Percentiles rank a stretch among this genome's conserved stretches.
Evolutionary conservation across 2,888 invertebrate genomes (phyloP).

Genomic region (Andrena dorsata): DNA sequence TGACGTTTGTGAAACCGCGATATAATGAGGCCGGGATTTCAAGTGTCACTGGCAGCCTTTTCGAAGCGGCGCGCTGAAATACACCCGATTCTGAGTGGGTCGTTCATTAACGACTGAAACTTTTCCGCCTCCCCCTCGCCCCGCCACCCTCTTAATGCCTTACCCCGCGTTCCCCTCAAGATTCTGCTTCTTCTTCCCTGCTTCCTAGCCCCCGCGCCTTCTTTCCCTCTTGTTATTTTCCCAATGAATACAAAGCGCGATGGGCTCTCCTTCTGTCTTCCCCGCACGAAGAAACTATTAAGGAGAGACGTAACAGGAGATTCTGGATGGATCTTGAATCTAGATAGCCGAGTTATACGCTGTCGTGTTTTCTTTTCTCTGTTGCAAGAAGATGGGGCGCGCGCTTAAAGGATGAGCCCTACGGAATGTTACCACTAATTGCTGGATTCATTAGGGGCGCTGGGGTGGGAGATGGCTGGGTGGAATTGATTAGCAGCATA

Average conservation of each 20-base stretch:
- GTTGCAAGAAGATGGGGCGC: no score
- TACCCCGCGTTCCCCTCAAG: neutral
- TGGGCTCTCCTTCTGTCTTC: neutral
- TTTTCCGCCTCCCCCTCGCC: constrained; percentile 16
- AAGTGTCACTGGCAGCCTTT: constrained; percentile 68
- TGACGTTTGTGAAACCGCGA: constrained; percentile 60
- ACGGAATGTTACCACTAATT: constrained; percentile 26
- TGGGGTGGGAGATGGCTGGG: neutral
- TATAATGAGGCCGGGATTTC: constrained; percentile 66
- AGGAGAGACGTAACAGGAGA: neutral
- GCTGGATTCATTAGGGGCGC: constrained; percentile 26
- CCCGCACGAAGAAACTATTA: neutral
- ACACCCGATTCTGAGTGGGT: constrained; percentile 57
- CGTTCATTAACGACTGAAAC: constrained; percentile 62
- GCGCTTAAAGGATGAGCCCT: constrained; percentile 1
- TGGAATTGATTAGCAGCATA: neutral
- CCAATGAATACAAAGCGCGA: neutral
- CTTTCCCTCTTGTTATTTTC: neutral
- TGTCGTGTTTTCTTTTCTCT: neutral
- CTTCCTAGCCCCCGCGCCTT: neutral
- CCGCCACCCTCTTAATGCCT: constrained; percentile 6
- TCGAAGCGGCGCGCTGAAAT: constrained; percentile 53
- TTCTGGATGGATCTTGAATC: neutral
- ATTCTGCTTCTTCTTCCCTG: neutral
- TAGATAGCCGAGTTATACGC: neutral